Percentiles rank a stretch among this genome's conserved stretches.
phyloP scores from a whole-genome alignment of 2,888 invertebrate species.

The Cynaeus angustus region DNA sequence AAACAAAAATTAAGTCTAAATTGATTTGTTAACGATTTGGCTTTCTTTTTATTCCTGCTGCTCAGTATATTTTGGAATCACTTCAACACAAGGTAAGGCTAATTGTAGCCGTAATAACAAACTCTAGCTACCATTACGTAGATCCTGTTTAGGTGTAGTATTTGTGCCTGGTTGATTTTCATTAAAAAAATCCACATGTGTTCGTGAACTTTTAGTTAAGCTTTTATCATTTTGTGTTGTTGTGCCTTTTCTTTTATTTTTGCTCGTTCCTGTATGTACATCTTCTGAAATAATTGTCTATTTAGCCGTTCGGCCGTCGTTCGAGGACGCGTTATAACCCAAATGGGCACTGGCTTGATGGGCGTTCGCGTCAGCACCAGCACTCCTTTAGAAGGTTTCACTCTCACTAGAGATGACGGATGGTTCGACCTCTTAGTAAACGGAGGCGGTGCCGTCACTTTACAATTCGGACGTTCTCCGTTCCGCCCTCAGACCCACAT shows the following conservation, averaged over 20 bases:
- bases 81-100: conserved; percentile 98
- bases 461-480: conserved; percentile 94
- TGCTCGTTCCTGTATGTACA: conserved; percentile 12
- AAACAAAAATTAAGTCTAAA: conserved; percentile 35
- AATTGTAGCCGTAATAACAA: conserved; percentile 49
- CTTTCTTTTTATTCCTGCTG: conserved; percentile 77
- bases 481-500: conserved; percentile 92
- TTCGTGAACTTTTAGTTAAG: conserved; percentile 68
- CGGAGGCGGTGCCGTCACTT: conserved; percentile 97
- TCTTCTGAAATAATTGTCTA: conserved; percentile 19
- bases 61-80: conserved; percentile 99
- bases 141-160: conserved; percentile 53
- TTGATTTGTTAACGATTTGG: conserved; percentile 58
- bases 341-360: conserved; percentile 93
- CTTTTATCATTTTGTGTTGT: conserved; percentile 61
- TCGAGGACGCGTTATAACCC: conserved; percentile 93
- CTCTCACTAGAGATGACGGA: conserved; percentile 91
- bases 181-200: conserved; percentile 66
- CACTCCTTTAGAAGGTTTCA: conserved; percentile 96
- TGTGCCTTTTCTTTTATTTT: conserved; percentile 32
- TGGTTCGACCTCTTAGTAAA: conserved; percentile 99
- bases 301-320: conserved; percentile 96
- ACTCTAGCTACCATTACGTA: conserved; percentile 53
- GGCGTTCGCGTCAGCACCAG: conserved; percentile 97
- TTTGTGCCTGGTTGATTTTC: conserved; percentile 51